Conservation (phyloP, 2,888 invertebrate genomes). For the Camptogramma bilineatum region DNA sequence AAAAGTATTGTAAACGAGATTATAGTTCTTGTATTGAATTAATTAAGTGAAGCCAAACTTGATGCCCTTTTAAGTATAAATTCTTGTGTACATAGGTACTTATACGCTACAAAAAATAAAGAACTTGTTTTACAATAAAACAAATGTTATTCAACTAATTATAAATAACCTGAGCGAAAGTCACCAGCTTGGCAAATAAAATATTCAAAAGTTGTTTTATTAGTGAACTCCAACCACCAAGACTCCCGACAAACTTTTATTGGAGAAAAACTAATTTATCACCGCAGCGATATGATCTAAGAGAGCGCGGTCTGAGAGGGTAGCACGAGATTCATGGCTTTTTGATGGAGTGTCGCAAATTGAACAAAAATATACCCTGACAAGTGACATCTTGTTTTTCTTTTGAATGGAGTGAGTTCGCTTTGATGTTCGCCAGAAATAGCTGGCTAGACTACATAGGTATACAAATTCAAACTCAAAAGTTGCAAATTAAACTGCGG, state of each 20-base stretch:
- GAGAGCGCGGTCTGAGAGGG: slow-evolving; percentile 54
- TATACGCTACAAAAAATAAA: neutral
- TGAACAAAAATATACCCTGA: slow-evolving; percentile 38
- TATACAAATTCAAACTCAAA: neutral
- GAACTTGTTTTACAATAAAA: neutral
- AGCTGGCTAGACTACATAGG: neutral
- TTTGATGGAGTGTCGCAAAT: slow-evolving; percentile 58
- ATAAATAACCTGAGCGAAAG: neutral
- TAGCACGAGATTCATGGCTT: slow-evolving; percentile 54
- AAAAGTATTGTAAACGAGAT: too few relatives aligned
- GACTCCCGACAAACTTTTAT: slow-evolving; percentile 58
- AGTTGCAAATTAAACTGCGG: neutral
- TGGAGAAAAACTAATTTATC: slow-evolving; percentile 68
- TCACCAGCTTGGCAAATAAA: slow-evolving; percentile 26
- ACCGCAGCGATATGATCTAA: slow-evolving; percentile 66
- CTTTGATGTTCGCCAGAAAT: neutral
- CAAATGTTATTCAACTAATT: neutral
- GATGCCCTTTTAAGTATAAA: neutral
- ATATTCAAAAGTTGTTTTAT: slow-evolving; percentile 43
- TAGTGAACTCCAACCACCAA: slow-evolving; percentile 41
- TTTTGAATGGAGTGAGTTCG: neutral
- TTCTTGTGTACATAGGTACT: neutral
- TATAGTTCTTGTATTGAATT: too few relatives aligned
- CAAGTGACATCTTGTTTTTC: slow-evolving; percentile 2
- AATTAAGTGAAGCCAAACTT: too few relatives aligned